phyloP scores from a whole-genome alignment of 2,797 vertebrate species.

The Silurus lanzhouensis region DNA sequence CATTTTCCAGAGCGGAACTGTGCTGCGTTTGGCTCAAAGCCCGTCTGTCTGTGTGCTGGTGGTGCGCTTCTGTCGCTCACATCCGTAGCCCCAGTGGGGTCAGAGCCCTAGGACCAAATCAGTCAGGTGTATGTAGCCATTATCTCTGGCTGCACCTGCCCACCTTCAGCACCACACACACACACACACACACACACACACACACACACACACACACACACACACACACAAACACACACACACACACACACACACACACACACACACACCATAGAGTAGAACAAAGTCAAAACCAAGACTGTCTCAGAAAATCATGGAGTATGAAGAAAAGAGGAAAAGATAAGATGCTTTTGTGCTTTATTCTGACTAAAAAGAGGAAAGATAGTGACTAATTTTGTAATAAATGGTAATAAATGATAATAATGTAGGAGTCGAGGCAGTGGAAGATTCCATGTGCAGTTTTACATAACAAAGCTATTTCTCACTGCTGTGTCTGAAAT shows the following conservation, averaged over 20 bases:
- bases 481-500: slow-evolving; percentile 48
- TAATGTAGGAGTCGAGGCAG: slow-evolving; percentile 48
- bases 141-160: slow-evolving; percentile 68
- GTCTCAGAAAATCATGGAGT: slow-evolving; percentile 16
- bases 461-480: slow-evolving; percentile 60
- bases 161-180: slow-evolving; percentile 48
- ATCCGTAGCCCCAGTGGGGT: slow-evolving; percentile 56
- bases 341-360: slow-evolving; percentile 38
- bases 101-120: slow-evolving; percentile 65
- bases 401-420: slow-evolving; percentile 60
- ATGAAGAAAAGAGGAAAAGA: slow-evolving; percentile 21
- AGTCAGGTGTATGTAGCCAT: slow-evolving; percentile 66
- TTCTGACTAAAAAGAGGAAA: slow-evolving; percentile 33
- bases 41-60: slow-evolving; percentile 25
- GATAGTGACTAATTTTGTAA: slow-evolving; percentile 38
- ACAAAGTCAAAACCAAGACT: background rate
- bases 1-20: slow-evolving; percentile 50
- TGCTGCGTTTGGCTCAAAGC: slow-evolving; percentile 40
- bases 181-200: background rate
- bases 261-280: background rate
- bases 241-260: slow-evolving; percentile 7
- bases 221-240: background rate
- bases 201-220: slow-evolving; percentile 19
- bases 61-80: slow-evolving; percentile 17
- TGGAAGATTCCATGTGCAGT: slow-evolving; percentile 35